Base-by-base conservation (phyloP, 2,797 vertebrate genomes). In the Sarcoramphus papa region DNA sequence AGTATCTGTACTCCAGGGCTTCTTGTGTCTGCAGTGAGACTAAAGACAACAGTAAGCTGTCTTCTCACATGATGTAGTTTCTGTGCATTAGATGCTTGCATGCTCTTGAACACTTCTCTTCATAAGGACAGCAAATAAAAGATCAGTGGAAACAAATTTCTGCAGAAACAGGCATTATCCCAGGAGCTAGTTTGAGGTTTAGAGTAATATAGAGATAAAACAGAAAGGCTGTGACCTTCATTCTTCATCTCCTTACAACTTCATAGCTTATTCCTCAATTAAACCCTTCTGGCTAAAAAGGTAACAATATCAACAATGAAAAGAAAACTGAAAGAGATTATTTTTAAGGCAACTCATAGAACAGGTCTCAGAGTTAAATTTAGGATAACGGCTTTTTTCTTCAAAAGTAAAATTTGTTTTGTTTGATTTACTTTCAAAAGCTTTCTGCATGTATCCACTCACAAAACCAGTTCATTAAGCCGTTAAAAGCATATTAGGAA, bases 191-290 rank as follows among this genome's bases (percentile, higher is more conserved):
- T 95, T 96, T 97, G 88, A 95, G 91, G 89, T 62, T 96, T 78
- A 78, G 47, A 90, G 84, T 94, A 96, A 97, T 82, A 97, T 19
- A 93, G 40, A 97, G 83, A 95, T 93, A 96, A 97, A 97, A 97
- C 31, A 81, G 74, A 96, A 96, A 97, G 65, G 76, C 59, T 90
- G 15, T 92, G 90, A 92, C 84, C 85, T 97, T 97, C 73, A 51
- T 94, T 97, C 88, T 97, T 97, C 85, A 89, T 94, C 68, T 95
- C 57, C 85, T 93, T 94, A 94, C 60, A 97, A 70, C 65, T 78
- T 90, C 83, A 95, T 92, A 85, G 65, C 50, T 97, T 96, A 96
- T 91, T 91, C 84, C 97, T 92, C 81, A 97, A 96, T 97, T 94
- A 97, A 97, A 97, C 65, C 31, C 64, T 97, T 93, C 64, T 90